These are phyloP conservation scores for Chironomus striatipennis DNA, from an alignment of 1,140 invertebrate species.

Conservation along the genomic window DNA sequence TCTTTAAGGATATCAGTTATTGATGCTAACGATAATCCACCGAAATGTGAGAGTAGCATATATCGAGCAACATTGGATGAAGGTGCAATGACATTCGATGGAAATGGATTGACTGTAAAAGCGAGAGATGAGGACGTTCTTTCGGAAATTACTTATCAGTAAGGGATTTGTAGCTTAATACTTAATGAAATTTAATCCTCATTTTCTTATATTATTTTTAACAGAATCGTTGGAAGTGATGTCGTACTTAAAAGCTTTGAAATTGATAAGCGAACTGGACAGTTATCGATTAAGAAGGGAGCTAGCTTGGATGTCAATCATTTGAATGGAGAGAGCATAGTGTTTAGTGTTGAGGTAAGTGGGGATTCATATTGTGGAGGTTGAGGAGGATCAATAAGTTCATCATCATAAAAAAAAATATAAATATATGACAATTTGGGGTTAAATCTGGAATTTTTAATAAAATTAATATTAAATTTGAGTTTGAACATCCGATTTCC, in stretches of 20 bases:
- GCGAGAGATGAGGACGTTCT: conserved; percentile 72
- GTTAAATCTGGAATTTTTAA: too few species aligned
- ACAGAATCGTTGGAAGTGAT: conserved; percentile 34
- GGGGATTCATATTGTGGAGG: not conserved
- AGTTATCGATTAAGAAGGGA: conserved; percentile 36
- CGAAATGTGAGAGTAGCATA: conserved; percentile 59
- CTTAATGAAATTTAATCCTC: conserved; percentile 23
- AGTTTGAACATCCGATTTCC: too few species aligned
- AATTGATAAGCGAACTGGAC: conserved; percentile 36
- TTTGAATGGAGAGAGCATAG: conserved; percentile 35
- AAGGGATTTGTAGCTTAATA: conserved; percentile 18
- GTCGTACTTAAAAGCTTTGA: conserved; percentile 35
- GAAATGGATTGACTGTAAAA: conserved; percentile 52
- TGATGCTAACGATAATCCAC: conserved; percentile 83
- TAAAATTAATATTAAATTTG: too few species aligned
- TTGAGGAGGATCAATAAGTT: too few species aligned
- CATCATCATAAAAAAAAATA: too few species aligned
- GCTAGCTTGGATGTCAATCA: conserved; percentile 38
- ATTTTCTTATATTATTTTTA: conserved; percentile 24
- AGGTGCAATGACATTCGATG: conserved; percentile 72
- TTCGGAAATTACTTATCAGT: conserved; percentile 62
- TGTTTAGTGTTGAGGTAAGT: conserved; percentile 34
- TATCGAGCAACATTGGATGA: conserved; percentile 78
- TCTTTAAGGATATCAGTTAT: conserved; percentile 67
- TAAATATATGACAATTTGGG: too few species aligned